Evolutionary conservation across 2,113 vertebrate species (phyloP).

Genomic region (Salvelinus fontinalis): DNA sequence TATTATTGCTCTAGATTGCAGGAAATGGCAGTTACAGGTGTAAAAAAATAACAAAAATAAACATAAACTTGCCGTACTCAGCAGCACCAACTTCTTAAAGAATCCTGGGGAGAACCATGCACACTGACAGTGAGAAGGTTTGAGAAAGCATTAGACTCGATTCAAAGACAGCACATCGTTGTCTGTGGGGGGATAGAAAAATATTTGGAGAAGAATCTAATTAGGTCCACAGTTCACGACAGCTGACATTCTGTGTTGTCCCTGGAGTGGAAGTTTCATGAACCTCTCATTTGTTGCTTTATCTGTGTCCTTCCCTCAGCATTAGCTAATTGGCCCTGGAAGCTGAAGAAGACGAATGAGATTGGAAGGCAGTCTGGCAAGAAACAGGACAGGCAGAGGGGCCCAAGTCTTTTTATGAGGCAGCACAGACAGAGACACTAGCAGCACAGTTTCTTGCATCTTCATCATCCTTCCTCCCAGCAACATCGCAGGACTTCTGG

Average conservation of each 20-base stretch:
- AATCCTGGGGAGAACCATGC: no score
- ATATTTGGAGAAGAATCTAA: conserved; percentile 4
- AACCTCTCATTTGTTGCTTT: conserved; percentile 6
- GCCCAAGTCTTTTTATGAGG: background rate
- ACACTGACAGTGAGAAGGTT: no score
- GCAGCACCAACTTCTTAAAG: no score
- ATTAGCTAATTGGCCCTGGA: conserved; percentile 44
- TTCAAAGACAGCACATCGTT: background rate
- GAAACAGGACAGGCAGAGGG: conserved; percentile 7
- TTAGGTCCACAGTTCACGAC: conserved; percentile 1
- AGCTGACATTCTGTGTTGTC: conserved; percentile 1
- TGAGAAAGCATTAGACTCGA: no score
- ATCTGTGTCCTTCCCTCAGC: conserved; percentile 19
- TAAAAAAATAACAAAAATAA: no score
- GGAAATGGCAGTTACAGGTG: no score
- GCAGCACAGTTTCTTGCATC: conserved; percentile 44
- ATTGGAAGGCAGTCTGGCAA: conserved; percentile 23
- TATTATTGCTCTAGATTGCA: no score
- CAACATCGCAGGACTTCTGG: conserved; percentile 30
- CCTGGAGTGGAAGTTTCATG: conserved; percentile 14
- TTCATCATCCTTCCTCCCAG: conserved; percentile 48
- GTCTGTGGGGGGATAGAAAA: background rate
- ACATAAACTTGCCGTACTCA: no score
- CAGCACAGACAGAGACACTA: conserved; percentile 9
- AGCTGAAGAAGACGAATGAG: conserved; percentile 15